These are phyloP conservation scores for Alosa sapidissima DNA, from an alignment of 2,797 vertebrate species.

Conservation along the genomic window DNA sequence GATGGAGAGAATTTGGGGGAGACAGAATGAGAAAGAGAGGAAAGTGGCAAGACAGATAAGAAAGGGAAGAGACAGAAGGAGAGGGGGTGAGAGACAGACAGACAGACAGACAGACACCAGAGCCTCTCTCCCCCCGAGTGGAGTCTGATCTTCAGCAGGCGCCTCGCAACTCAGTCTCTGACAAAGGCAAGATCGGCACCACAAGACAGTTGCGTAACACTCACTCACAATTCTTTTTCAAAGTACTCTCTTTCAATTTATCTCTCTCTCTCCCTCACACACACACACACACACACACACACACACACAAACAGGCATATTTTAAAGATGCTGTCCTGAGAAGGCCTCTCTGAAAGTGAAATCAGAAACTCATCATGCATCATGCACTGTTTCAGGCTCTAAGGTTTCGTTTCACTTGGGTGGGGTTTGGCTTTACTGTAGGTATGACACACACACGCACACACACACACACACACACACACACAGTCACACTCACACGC, in stretches of 20 bases:
- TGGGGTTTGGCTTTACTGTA: neutral
- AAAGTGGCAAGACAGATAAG: too few species aligned
- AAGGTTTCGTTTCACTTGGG: neutral
- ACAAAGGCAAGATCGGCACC: neutral
- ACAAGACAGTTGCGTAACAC: neutral
- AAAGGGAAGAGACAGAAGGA: neutral
- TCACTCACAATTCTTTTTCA: neutral
- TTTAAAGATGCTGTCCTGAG: neutral
- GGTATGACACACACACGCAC: neutral
- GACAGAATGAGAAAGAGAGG: neutral
- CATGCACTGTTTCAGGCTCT: neutral
- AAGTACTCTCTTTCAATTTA: neutral
- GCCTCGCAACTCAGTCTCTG: neutral
- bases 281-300: slow-evolving; percentile 3
- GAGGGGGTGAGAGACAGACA: neutral
- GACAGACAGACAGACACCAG: too few species aligned
- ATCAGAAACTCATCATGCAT: neutral
- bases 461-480: slow-evolving; percentile 16
- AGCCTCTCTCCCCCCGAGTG: neutral
- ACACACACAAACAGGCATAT: neutral
- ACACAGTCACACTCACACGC: neutral
- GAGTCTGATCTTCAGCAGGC: neutral
- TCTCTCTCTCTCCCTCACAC: neutral
- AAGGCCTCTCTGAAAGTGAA: neutral
- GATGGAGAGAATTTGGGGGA: neutral